Evolutionary conservation across 1,140 invertebrate genomes (phyloP), one percentile per base, ranked within the genome.

Genomic region (Camponotus pennsylvanicus): DNA sequence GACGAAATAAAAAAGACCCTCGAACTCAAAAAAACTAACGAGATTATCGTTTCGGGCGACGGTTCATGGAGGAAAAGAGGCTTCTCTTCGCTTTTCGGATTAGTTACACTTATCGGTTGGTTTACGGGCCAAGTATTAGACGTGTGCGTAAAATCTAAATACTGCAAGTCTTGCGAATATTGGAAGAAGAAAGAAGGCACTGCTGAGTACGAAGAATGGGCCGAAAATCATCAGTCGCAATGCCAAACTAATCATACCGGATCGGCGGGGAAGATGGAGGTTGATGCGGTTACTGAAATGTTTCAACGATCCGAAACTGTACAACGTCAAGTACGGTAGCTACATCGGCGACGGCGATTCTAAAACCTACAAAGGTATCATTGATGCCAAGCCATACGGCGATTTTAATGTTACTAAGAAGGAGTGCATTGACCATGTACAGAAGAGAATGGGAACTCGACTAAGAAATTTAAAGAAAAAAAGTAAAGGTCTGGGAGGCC

Each of bases 101-200:
- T 67, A 42, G 64, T 67, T 7, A 67, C 64, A 21, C 64, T 67
- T 45, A 67, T 67, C n/a, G 37, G 64, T 42, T 67, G 64, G 64
- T 42, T n/a, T 11, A 67, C 64, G 7, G 64, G 64, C 11, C n/a
- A 67, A 67, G 18, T 67, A 11, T 11, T 67, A 42, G 37, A 67
- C 34, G 34, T 67, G 18, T 42, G 34, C 34, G 34, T 67, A 42
- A 67, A 67, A 67, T 64, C 61, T 15, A 64, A 64, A 64, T 64
- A 64, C 11, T 64, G 61, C 3, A 64, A 64, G 13, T 3, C 64
- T 40, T 67, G 64, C 37, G 37, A 42, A 2, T 67, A 9, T 67
- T 67, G 64, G 18, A 21, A 40, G 7, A 40, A 67, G 9, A 42
- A 15, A 42, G 37, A 42, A 42, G 37, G 9, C 4, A 67, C 18